These are phyloP conservation scores for Pasiphila rectangulata DNA, from an alignment of 2,888 invertebrate genomes.

Conservation along the genomic window DNA sequence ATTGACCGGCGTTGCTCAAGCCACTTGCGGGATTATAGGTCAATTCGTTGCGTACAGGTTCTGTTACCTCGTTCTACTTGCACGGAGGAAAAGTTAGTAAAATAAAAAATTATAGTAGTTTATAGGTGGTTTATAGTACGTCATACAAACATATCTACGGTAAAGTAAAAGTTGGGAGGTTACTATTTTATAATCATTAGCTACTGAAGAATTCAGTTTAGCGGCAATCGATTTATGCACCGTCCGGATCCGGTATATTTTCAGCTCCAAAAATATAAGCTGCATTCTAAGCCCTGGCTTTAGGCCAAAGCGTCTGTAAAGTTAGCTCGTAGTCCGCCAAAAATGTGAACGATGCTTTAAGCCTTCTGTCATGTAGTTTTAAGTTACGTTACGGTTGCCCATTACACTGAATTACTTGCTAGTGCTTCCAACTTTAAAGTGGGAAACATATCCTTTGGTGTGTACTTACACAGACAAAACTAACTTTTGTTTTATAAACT, in stretches of 20 bases:
- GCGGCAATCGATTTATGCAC: no score
- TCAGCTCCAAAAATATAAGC: constrained; percentile 16
- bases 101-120: neutral
- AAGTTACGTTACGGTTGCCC: constrained; percentile 1
- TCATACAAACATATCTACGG: no score
- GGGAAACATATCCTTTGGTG: no score
- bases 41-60: constrained; percentile 39
- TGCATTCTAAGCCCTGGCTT: constrained; percentile 23
- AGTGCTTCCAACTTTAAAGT: neutral
- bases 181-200: no score
- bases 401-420: constrained; percentile 3
- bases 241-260: neutral
- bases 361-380: constrained; percentile 11
- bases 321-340: constrained; percentile 24
- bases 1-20: constrained; percentile 46
- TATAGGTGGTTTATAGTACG: no score
- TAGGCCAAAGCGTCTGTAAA: constrained; percentile 28
- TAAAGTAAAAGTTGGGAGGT: no score
- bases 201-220: no score
- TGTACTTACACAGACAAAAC: no score
- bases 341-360: constrained; percentile 17
- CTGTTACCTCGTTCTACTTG: constrained; percentile 15
- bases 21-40: constrained; percentile 41
- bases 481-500: no score
- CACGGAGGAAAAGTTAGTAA: constrained; percentile 9